Base-by-base conservation (phyloP, 2,113 vertebrate species). In the Elephantulus edwardii region DNA sequence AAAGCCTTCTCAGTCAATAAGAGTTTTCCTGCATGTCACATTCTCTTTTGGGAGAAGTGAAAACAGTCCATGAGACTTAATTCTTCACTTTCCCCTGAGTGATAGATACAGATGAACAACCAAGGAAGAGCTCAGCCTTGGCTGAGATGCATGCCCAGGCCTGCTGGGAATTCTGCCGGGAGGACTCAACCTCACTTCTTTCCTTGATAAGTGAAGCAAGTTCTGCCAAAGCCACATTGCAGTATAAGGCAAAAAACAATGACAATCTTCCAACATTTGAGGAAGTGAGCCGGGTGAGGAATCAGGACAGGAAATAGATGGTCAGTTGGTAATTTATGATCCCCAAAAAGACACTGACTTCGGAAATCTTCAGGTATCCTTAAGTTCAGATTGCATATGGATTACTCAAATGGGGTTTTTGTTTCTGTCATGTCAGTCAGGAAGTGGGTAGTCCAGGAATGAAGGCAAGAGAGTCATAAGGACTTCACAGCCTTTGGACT, bases 1-100 rank as follows among this genome's bases (percentile, higher is more conserved):
- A 82, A 26, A 35, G 77, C 42, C 8, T 91, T 82, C 42, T 74
- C 60, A 87, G 68, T 48, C 88, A 93, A 90, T 66, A 86, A 38
- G 48, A 19, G 62, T 88, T 89, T 92, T 89, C 54, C 22, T 62
- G 66, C 64, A 44, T 88, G n/a, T 60, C 38, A 60, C 44, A 26
- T 62, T 90, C 48, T 89, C 52, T 83, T 76, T 62, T 48, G 76
- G 68, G 78, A 83, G 70, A n/a, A 86, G 33, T 46, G 46, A 48
- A 82, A 86, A 46, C 24, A 38, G 74, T 88, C 72, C 46, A 1
- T 7, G 40, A 40, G 38, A 79, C 42, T 90, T 86, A 48, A 42
- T 83, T 90, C 88, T 89, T 89, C 60, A 24, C 71, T 12, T 82
- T 87, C 26, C 24, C 78, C 22, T 33, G 50, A 83, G 56, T 28